Percentiles rank a stretch among this genome's conserved stretches.
phyloP scores from a whole-genome alignment of 2,797 vertebrate genomes.

The Acrossocheilus fasciatus region DNA sequence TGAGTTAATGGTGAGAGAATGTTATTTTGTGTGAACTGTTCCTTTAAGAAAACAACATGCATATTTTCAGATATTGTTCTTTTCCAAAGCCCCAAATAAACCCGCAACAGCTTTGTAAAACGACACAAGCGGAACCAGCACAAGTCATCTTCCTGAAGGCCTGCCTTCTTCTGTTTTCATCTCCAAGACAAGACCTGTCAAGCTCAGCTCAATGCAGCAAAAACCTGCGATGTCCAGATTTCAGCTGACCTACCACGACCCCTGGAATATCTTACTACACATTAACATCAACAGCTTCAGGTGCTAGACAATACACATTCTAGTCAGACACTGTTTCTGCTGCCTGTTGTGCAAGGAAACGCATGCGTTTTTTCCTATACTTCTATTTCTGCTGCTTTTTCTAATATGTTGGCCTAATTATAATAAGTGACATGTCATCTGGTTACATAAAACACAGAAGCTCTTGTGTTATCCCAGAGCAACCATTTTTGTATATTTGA shows the following conservation, averaged over 20 bases:
- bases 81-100: slow-evolving; percentile 14
- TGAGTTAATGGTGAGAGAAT: neutral
- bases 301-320: slow-evolving; percentile 1
- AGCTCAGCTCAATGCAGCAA: slow-evolving; percentile 18
- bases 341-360: neutral
- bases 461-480: neutral
- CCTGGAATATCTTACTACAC: neutral
- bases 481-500: no score
- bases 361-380: neutral
- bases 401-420: no score
- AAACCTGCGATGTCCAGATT: slow-evolving; percentile 7
- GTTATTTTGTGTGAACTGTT: neutral
- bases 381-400: neutral
- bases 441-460: no score
- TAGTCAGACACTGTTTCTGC: neutral
- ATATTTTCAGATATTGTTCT: neutral
- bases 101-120: neutral
- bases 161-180: slow-evolving; percentile 36
- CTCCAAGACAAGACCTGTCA: slow-evolving; percentile 33
- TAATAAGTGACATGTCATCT: no score
- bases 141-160: slow-evolving; percentile 32
- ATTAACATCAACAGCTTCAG: slow-evolving; percentile 10
- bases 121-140: slow-evolving; percentile 11
- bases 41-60: neutral
- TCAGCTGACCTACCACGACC: slow-evolving; percentile 8